These are phyloP conservation scores for Leptopilina syphax DNA, from an alignment of 2,888 invertebrate species.

Conservation along the genomic window DNA sequence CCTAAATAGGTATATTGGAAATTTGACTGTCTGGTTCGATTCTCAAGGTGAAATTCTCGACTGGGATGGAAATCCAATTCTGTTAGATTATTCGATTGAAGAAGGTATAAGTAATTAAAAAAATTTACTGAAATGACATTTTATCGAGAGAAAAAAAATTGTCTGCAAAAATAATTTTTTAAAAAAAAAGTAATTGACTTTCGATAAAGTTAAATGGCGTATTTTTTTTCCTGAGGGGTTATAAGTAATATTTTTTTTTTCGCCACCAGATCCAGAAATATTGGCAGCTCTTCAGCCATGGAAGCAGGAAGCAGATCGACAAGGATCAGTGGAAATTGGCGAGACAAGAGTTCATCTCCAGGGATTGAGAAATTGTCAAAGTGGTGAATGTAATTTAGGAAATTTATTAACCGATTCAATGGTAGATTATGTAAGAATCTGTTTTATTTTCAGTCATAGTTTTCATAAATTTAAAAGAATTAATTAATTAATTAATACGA, in stretches of 20 bases:
- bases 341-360: slow-evolving; percentile 79
- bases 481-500: no score
- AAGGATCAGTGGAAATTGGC: slow-evolving; percentile 80
- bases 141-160: no score
- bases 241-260: neutral
- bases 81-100: slow-evolving; percentile 80
- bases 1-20: slow-evolving; percentile 84
- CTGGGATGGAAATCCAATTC: slow-evolving; percentile 86
- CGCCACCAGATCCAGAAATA: slow-evolving; percentile 80
- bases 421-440: slow-evolving; percentile 71
- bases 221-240: neutral
- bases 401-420: slow-evolving; percentile 86
- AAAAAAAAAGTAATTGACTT: no score
- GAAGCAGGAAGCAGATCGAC: slow-evolving; percentile 79
- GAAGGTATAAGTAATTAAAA: slow-evolving; percentile 79
- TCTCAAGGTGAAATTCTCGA: slow-evolving; percentile 81
- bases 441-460: no score
- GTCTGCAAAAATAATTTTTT: no score
- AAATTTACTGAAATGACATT: no score
- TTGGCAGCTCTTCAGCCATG: slow-evolving; percentile 81
- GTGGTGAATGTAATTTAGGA: slow-evolving; percentile 85
- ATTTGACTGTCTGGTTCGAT: slow-evolving; percentile 85
- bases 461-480: no score
- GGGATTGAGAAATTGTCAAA: slow-evolving; percentile 77
- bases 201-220: neutral